Evolutionary conservation across 2,888 invertebrate species (phyloP), one percentile per base, ranked within the genome.

Genomic region (Sarcophaga caerulescens): DNA sequence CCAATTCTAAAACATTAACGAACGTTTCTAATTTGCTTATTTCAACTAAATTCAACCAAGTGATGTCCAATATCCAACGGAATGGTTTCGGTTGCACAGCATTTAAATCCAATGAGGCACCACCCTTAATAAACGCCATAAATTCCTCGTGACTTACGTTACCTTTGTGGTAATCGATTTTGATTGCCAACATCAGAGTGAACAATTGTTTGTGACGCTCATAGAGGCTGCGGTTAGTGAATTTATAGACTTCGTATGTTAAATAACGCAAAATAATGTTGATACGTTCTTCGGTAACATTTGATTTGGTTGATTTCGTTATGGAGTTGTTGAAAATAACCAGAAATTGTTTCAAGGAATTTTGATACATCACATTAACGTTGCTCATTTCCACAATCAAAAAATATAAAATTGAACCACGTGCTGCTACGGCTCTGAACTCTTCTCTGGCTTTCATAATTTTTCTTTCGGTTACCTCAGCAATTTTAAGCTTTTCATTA

Each of bases 361-460:
- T 99, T 93, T 99, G 99, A 91, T 99, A 99, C 99, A 99, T 99
- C 11, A 96, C 95, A 91, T 98, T 99, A 0, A 99, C 98, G 91
- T 98, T 96, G 90, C 97, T 97, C 98, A 99, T 98, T 94, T 99
- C 99, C 0, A 99, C 98, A 85, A 99, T 98, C 62, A 99, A 94
- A 92, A 99, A 99, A 91, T 99, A 99, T 1, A 99, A 94, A 81
- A 99, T 98, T 0, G 98, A 98, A 19, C 99, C 99, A 88, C 99
- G 94, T 0, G 97, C 97, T 3, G 99, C 99, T 1, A 99, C 99
- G 0, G 98, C 97, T 88, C 99, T 95, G 92, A 98, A 99, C 92
- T 99, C 99, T 93, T 99, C 99, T 81, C 99, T 94, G 0, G 99
- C 99, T 81, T 97, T 94, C 91, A 97, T 97, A 87, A 99, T 99